Conservation (phyloP, 1,140 invertebrate genomes). For the Hypothenemus hampei region DNA sequence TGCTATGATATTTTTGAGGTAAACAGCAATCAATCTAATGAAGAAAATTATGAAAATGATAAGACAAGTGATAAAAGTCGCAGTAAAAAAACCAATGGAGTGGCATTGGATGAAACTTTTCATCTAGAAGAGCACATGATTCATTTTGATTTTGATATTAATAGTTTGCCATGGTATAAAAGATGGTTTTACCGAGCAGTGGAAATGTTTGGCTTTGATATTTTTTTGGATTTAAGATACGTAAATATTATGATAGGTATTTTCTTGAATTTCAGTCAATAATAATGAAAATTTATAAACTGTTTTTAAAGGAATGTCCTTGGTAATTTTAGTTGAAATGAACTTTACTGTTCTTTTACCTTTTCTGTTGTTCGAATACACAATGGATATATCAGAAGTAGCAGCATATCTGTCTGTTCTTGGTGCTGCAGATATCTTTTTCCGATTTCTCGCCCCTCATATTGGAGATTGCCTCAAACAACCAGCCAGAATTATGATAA, state of each 20-base stretch:
- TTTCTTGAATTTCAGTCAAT: neutral
- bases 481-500: conserved; percentile 42
- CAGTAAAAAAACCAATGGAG: neutral
- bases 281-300: neutral
- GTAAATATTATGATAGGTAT: conserved; percentile 58
- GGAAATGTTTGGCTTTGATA: conserved; percentile 61
- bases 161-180: conserved; percentile 13
- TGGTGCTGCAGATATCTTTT: conserved; percentile 54
- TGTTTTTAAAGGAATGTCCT: conserved; percentile 50
- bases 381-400: conserved; percentile 52
- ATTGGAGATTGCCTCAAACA: conserved; percentile 48
- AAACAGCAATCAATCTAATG: neutral
- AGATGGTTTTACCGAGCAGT: conserved; percentile 50
- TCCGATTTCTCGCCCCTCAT: conserved; percentile 58
- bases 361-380: conserved; percentile 60
- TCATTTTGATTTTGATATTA: conserved; percentile 8
- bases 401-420: conserved; percentile 58
- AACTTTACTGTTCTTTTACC: conserved; percentile 66
- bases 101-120: neutral
- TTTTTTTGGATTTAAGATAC: conserved; percentile 60
- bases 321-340: conserved; percentile 62
- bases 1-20: conserved; percentile 28
- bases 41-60: neutral
- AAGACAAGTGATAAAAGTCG: neutral
- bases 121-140: conserved; percentile 26